Evolutionary conservation across 2,797 vertebrate genomes (phyloP), one percentile per base, ranked within the genome.

Genomic region (Peromyscus attwateri): DNA sequence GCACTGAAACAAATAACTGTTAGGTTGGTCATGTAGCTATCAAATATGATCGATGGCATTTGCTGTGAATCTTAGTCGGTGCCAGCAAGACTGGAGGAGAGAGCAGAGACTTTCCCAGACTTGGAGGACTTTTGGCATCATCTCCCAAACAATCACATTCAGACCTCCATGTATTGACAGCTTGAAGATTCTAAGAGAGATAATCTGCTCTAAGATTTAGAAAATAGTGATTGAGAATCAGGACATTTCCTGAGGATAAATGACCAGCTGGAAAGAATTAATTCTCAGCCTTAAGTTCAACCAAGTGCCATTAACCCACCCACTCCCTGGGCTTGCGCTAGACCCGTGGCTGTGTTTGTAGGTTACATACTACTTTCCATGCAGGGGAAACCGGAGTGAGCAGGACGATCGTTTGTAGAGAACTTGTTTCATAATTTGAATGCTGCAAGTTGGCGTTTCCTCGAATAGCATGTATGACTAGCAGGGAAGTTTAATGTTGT

Each of bases 231-330:
- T 70, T 55, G 94, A 87, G 87, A 92, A 87, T 89, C 97, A 95
- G 97, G 96, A 97, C 96, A 98, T 98, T 98, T 98, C 97, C 98
- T 97, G 96, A 95, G 95, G 96, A 98, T 98, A 98, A 98, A 97
- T 97, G 94, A 96, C 97, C 97, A 97, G 97, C 97, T 97, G 98
- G 92, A 88, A 91, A 82, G 91, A 94, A 97, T 95, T 95, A 85
- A 91, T 92, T 95, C 43, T 31, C 25, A 89, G 79, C 43, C 40
- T 70, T 85, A 90, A 89, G 66, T 90, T 95, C 81, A 91, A 79
- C 89, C 19, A 89, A 94, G 27, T 37, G 31, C 70, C 37, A n/a
- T 55, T 37, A 71, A 80, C 55, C n/a, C 49, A 34, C 37, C 68
- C 16, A 0, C 52, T 95, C 52, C 55, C 19, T 52, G 60, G 66